Conservation (phyloP, 2,888 invertebrate species). For the Magallana nippona region DNA sequence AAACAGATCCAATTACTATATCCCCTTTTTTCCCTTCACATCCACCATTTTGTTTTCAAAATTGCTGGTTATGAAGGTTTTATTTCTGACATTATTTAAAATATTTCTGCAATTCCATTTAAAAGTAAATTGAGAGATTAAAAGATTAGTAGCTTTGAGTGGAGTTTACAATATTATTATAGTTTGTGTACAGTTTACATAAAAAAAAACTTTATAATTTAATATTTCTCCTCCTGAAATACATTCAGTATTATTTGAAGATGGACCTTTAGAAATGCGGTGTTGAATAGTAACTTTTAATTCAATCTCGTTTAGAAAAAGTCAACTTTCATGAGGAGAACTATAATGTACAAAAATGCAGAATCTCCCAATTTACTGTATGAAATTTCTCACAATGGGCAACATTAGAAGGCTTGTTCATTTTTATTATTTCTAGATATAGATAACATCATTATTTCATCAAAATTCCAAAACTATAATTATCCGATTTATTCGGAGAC, state of each 20-base stretch:
- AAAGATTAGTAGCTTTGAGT: too few relatives aligned
- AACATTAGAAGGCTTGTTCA: too few relatives aligned
- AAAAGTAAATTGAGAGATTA: constrained; percentile 5
- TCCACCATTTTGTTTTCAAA: constrained; percentile 10
- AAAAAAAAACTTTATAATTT: too few relatives aligned
- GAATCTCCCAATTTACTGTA: constrained; percentile 19
- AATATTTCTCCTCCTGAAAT: too few relatives aligned
- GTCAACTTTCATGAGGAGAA: too few relatives aligned
- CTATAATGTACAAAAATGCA: neutral
- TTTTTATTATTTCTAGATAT: neutral
- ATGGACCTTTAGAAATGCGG: too few relatives aligned
- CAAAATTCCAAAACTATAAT: neutral
- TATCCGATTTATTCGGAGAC: neutral
- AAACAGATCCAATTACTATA: neutral
- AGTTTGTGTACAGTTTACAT: too few relatives aligned
- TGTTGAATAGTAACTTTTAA: too few relatives aligned
- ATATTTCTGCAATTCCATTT: neutral
- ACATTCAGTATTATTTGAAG: too few relatives aligned
- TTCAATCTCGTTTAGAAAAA: too few relatives aligned
- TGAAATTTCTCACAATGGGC: neutral
- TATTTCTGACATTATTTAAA: neutral
- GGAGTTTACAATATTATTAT: too few relatives aligned
- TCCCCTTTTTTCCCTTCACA: neutral
- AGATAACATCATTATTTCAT: neutral
- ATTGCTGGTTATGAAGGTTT: constrained; percentile 15